phyloP scores from a whole-genome alignment of 2,797 vertebrate genomes.

The Danio albolineatus region DNA sequence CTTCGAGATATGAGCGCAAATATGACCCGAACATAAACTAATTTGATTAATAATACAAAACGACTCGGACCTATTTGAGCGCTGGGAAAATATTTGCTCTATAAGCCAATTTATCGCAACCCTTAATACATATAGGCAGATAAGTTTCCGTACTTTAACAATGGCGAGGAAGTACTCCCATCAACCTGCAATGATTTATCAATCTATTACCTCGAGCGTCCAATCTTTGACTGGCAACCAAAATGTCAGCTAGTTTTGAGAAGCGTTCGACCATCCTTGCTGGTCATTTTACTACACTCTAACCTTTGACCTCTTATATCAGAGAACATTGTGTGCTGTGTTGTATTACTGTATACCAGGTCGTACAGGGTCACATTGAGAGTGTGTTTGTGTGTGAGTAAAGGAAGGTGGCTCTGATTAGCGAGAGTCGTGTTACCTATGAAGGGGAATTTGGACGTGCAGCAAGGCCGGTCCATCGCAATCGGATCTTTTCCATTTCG shows the following conservation, averaged over 20 bases:
- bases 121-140: constrained; percentile 10
- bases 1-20: constrained; percentile 47
- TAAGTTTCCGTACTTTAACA: constrained; percentile 18
- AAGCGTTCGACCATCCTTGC: background rate
- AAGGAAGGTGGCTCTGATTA: constrained; percentile 48
- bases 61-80: constrained; percentile 41
- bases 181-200: constrained; percentile 23
- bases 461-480: constrained; percentile 15
- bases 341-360: constrained; percentile 22
- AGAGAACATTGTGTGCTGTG: constrained; percentile 33
- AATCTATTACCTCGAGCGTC: background rate
- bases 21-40: constrained; percentile 46
- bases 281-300: constrained; percentile 1
- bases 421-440: constrained; percentile 41
- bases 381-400: constrained; percentile 43
- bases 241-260: background rate
- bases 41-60: constrained; percentile 35
- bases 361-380: constrained; percentile 10
- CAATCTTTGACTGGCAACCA: background rate
- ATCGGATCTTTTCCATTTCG: constrained; percentile 54
- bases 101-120: constrained; percentile 15
- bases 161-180: constrained; percentile 6
- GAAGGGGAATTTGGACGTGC: constrained; percentile 50
- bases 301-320: background rate
- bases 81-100: constrained; percentile 49